A percentile compares a stretch with the other conserved stretches of the same genome.
These are phyloP conservation scores for Chaenodraco wilsoni DNA, from an alignment of 2,797 vertebrate genomes.

Conservation along the genomic window DNA sequence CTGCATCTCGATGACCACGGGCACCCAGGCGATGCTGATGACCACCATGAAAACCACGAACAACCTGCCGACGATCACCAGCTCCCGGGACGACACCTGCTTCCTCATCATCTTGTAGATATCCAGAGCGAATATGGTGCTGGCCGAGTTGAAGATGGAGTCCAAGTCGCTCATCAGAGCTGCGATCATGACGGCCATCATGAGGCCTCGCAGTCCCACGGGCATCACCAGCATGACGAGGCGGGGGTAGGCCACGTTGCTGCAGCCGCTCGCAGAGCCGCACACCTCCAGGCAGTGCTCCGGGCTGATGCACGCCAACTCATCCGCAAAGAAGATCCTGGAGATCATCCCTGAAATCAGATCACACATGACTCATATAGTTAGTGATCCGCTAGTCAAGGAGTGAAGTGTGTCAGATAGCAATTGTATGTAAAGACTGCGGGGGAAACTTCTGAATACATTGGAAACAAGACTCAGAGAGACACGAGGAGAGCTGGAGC, in stretches of 20 bases:
- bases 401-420: neutral
- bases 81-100: slow-evolving; percentile 86
- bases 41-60: slow-evolving; percentile 94
- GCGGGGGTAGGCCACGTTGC: slow-evolving; percentile 94
- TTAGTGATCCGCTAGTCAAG: neutral
- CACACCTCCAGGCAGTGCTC: slow-evolving; percentile 94
- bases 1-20: slow-evolving; percentile 96
- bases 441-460: too few relatives aligned
- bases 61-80: slow-evolving; percentile 91
- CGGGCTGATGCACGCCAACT: slow-evolving; percentile 92
- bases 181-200: slow-evolving; percentile 98
- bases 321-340: slow-evolving; percentile 90
- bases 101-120: slow-evolving; percentile 90
- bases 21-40: slow-evolving; percentile 96
- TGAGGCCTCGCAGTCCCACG: slow-evolving; percentile 91
- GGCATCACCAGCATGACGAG: slow-evolving; percentile 94
- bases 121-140: slow-evolving; percentile 96
- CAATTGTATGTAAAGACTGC: neutral
- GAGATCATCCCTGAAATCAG: slow-evolving; percentile 89
- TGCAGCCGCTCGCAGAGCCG: slow-evolving; percentile 91
- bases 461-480: too few relatives aligned
- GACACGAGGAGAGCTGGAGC: too few relatives aligned
- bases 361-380: neutral
- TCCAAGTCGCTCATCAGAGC: slow-evolving; percentile 97
- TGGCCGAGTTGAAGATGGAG: slow-evolving; percentile 97